phyloP scores from a whole-genome alignment of 2,113 vertebrate genomes.

The Gavia stellata region DNA sequence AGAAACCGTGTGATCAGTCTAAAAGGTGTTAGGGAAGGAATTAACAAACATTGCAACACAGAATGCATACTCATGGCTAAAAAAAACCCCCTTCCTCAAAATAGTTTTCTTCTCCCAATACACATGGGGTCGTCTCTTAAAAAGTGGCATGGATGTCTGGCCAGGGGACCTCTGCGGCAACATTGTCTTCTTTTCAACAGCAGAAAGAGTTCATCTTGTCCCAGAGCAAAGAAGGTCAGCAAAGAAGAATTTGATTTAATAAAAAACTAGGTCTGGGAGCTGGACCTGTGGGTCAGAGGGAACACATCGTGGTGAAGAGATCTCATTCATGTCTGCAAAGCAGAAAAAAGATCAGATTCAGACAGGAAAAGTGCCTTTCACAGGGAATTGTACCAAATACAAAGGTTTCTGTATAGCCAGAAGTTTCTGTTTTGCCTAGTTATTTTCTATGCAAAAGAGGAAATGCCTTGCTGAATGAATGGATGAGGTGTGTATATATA shows the following conservation, averaged over 20 bases:
- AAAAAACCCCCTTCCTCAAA: neutral
- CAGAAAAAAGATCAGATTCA: neutral
- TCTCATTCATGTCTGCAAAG: neutral
- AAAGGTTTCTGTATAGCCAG: neutral
- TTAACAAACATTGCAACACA: neutral
- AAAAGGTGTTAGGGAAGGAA: neutral
- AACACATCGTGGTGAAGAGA: neutral
- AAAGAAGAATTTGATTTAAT: neutral
- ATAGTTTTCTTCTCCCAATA: neutral
- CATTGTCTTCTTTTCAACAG: neutral
- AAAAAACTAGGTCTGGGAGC: neutral
- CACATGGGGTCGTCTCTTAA: fast-evolving
- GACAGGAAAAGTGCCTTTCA: neutral
- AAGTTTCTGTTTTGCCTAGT: neutral
- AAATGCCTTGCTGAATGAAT: neutral
- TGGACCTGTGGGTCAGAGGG: neutral
- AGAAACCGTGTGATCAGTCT: neutral
- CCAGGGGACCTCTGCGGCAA: neutral
- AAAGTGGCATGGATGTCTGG: neutral
- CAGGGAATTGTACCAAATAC: neutral
- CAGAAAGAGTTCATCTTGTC: neutral
- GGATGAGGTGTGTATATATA: too few species aligned
- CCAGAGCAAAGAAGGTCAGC: neutral
- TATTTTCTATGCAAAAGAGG: neutral
- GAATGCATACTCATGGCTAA: neutral